Evolutionary conservation across 2,113 vertebrate species (phyloP).

Genomic region (Camelus bactrianus): DNA sequence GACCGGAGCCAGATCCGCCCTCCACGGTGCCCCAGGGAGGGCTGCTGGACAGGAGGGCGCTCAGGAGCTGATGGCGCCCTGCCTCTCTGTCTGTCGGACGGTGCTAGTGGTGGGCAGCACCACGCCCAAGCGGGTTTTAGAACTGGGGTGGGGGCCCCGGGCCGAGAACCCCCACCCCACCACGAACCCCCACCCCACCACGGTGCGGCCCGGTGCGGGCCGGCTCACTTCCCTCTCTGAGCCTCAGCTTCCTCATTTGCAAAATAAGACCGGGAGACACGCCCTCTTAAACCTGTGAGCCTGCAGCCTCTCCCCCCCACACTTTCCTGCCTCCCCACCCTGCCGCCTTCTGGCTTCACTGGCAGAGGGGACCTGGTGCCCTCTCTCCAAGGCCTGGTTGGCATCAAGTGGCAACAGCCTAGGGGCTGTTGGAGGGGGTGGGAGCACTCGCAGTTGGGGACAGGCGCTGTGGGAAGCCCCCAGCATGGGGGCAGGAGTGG

Average conservation of each 20-base stretch:
- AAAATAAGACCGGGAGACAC: not conserved
- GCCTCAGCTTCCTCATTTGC: slow-evolving; percentile 57
- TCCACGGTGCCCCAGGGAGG: fast-evolving
- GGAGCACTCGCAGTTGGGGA: not conserved
- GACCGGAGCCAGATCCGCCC: not conserved
- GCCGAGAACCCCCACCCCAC: fast-evolving
- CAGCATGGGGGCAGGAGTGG: fast-evolving
- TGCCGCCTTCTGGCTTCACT: not conserved
- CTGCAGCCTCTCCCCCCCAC: not conserved
- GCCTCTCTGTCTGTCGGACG: not conserved
- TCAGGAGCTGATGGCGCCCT: not conserved
- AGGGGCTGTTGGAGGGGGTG: not conserved
- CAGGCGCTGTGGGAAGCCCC: not conserved
- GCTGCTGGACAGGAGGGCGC: not conserved
- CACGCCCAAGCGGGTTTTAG: not conserved
- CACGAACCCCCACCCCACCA: not conserved
- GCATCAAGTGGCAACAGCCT: fast-evolving
- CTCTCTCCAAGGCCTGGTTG: not conserved
- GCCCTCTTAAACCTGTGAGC: not conserved
- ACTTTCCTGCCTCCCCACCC: not conserved
- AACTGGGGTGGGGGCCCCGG: not conserved
- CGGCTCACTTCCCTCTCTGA: slow-evolving; percentile 25
- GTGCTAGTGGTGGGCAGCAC: too few relatives aligned
- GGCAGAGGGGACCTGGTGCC: not conserved
- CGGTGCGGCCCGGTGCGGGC: not conserved